Base-by-base conservation (phyloP, 2,888 invertebrate species). In the Aspidapion aeneum region DNA sequence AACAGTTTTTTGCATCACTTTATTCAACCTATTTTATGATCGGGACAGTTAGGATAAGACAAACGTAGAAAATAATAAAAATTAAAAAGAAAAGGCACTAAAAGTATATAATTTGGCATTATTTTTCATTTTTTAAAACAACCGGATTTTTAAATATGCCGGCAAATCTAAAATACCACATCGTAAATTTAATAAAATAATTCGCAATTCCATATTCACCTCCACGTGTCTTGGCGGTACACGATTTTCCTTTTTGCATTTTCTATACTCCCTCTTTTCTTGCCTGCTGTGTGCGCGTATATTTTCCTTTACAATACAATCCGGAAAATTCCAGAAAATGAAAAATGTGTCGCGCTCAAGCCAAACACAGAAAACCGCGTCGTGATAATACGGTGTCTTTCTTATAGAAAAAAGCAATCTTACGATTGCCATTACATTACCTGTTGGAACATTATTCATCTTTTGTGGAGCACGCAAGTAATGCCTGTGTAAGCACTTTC, bases 351-450 rank as follows among this genome's bases (percentile, higher is more conserved):
- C 52, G 17, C 19, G n/a, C n/a, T 52, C 19, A 7, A 52, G n/a
- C 52, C 19, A 19, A 35, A 35, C 35, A 35, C 52, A n/a, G 7
- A 3, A 19, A 52, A 52, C 18, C 52, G 52, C 52, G 19, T 52
- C n/a, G 52, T 19, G 52, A 19, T 7, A 52, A 52, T 17, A 52
- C 18, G 18, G 52, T 17, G 7, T 5, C 52, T 19, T 52, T 19
- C 52, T 5, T 52, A 7, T 7, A n/a, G n/a, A 17, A 19, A 52
- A 52, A 52, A 52, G 52, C 19, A 52, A 18, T 52, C 52, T 52
- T 18, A 52, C 19, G 52, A 52, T 52, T 52, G 52, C 52, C 52
- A 52, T 52, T n/a, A n/a, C n/a, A n/a, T n/a, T 52, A 52, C 52
- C 52, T 52, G 19, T 19, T 35, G 19, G 52, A 52, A 18, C 52